Conservation (phyloP, 1,140 invertebrate species). For the Ephestia elutella region DNA sequence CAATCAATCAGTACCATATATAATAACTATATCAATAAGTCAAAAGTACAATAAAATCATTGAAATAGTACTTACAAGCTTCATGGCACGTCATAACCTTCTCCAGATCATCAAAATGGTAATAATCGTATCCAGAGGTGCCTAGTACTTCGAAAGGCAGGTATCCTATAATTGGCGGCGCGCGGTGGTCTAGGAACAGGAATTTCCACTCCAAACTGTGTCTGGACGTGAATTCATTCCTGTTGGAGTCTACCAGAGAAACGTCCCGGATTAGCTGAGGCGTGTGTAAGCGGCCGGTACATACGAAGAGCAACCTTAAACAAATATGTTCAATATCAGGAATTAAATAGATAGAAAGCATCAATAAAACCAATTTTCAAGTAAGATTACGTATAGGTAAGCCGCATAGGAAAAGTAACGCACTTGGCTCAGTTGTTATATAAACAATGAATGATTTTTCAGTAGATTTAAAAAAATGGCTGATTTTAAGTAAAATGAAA, state of each 20-base stretch:
- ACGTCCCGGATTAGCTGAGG: constrained; percentile 91
- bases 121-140: constrained; percentile 97
- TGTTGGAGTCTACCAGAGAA: constrained; percentile 84
- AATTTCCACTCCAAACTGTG: constrained; percentile 98
- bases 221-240: constrained; percentile 93
- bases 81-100: constrained; percentile 91
- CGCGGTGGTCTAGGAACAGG: constrained; percentile 93
- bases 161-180: constrained; percentile 95
- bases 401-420: too few species aligned
- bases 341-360: too few species aligned
- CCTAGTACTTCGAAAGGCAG: constrained; percentile 95
- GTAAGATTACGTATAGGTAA: too few species aligned
- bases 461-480: too few species aligned
- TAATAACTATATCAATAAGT: not conserved
- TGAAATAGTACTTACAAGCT: constrained; percentile 78
- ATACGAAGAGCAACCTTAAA: constrained; percentile 84
- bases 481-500: too few species aligned
- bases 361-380: too few species aligned
- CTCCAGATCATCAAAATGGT: constrained; percentile 95
- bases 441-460: too few species aligned
- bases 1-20: constrained; percentile 10
- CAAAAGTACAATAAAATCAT: too few species aligned
- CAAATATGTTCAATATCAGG: too few species aligned
- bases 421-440: too few species aligned
- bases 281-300: constrained; percentile 86